These are phyloP conservation scores for Apamea epomidion DNA, from an alignment of 2,888 invertebrate species.

Conservation along the genomic window DNA sequence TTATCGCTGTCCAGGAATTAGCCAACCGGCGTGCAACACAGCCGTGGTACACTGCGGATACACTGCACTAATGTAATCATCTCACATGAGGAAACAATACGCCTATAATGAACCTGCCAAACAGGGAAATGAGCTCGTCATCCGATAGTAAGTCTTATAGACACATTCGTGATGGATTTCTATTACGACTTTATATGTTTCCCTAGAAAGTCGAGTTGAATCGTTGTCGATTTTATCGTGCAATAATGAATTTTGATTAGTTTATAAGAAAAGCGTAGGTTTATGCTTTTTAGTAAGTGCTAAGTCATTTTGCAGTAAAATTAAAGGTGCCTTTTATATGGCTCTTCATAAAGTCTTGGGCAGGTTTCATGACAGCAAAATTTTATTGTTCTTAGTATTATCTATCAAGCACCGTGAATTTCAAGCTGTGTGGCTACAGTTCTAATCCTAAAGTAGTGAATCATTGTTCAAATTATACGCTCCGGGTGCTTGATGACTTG, in stretches of 20 bases:
- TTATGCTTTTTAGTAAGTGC: background rate
- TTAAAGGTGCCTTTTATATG: slow-evolving; percentile 1
- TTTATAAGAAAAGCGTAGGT: slow-evolving; percentile 4
- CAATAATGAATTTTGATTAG: slow-evolving; percentile 10
- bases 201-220: background rate
- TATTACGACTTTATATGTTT: background rate
- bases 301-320: slow-evolving; percentile 16
- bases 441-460: slow-evolving; percentile 42
- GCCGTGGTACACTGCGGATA: slow-evolving; percentile 48
- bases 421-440: slow-evolving; percentile 9
- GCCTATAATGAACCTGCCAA: slow-evolving; percentile 24
- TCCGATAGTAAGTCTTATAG: background rate
- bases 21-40: slow-evolving; percentile 63
- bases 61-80: slow-evolving; percentile 60
- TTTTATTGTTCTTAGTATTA: slow-evolving; percentile 12
- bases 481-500: slow-evolving; percentile 50
- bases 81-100: slow-evolving; percentile 53
- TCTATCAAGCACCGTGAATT: slow-evolving; percentile 8
- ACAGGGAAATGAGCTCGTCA: slow-evolving; percentile 18
- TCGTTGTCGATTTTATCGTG: background rate
- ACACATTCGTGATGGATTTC: slow-evolving; percentile 3
- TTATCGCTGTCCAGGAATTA: slow-evolving; percentile 73
- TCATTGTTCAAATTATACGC: slow-evolving; percentile 63
- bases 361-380: slow-evolving; percentile 25
- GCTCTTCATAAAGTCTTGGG: slow-evolving; percentile 29